Percentiles rank a stretch among this genome's conserved stretches.
Conservation (phyloP, 1,140 invertebrate species). For the Condylostylus longicornis region DNA sequence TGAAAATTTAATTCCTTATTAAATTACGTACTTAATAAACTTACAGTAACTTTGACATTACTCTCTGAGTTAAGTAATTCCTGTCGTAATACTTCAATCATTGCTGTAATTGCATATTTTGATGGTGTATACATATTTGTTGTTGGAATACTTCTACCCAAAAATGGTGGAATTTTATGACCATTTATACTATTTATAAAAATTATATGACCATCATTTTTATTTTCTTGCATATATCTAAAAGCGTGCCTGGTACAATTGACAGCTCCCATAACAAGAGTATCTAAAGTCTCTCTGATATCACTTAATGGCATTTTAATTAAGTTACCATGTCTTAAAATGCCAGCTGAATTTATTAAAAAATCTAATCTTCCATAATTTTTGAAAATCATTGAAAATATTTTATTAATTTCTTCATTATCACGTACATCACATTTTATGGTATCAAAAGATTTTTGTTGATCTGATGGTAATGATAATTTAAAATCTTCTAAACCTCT, state of each 20-base stretch:
- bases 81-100: slow-evolving; percentile 40
- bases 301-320: too few species aligned
- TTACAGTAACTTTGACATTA: slow-evolving; percentile 43
- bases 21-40: slow-evolving; percentile 15
- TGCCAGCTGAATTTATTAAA: slow-evolving; percentile 53
- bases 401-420: slow-evolving; percentile 41
- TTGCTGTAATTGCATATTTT: slow-evolving; percentile 41
- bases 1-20: background rate
- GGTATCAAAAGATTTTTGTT: background rate
- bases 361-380: slow-evolving; percentile 45
- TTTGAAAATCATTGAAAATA: slow-evolving; percentile 43
- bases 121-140: slow-evolving; percentile 39
- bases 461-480: background rate
- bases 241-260: slow-evolving; percentile 46
- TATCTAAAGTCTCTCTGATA: slow-evolving; percentile 34
- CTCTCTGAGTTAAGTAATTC: slow-evolving; percentile 38
- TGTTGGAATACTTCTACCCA: background rate
- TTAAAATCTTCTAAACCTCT: background rate
- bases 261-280: slow-evolving; percentile 47
- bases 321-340: slow-evolving; percentile 14
- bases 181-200: slow-evolving; percentile 8
- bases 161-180: slow-evolving; percentile 3
- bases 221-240: slow-evolving; percentile 43
- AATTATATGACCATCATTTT: slow-evolving; percentile 44
- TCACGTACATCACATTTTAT: background rate